These are phyloP conservation scores for Xiphophorus couchianus DNA, from an alignment of 2,113 vertebrate genomes.

Conservation along the genomic window DNA sequence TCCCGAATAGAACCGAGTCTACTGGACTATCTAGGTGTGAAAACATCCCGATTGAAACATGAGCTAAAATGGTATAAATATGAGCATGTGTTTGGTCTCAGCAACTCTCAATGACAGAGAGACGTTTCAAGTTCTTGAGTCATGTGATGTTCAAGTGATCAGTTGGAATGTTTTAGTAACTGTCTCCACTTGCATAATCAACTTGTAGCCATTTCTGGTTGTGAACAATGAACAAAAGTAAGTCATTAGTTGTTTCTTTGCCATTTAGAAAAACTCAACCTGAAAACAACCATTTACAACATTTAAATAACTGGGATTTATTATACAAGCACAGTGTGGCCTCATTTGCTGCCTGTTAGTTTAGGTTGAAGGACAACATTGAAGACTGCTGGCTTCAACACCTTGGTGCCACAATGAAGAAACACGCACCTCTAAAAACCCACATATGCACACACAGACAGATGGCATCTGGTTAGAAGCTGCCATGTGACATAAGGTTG, in stretches of 20 bases:
- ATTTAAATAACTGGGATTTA: neutral
- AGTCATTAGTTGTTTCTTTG: neutral
- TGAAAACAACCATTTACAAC: neutral
- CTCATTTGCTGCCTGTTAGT: slow-evolving; percentile 37
- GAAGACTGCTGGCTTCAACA: slow-evolving; percentile 40
- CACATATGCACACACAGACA: neutral
- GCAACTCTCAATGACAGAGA: too few relatives aligned
- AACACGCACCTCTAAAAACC: neutral
- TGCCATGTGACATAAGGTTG: slow-evolving; percentile 29
- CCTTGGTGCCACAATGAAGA: neutral
- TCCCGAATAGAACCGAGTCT: too few relatives aligned
- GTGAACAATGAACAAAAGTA: neutral
- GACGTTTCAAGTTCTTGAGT: neutral
- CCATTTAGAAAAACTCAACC: neutral
- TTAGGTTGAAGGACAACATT: slow-evolving; percentile 14
- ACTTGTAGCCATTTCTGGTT: neutral
- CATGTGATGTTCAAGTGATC: neutral
- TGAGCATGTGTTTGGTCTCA: too few relatives aligned
- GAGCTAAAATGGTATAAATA: too few relatives aligned
- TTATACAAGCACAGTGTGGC: neutral
- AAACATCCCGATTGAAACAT: too few relatives aligned
- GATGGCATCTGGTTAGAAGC: slow-evolving; percentile 32
- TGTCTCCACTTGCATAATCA: neutral
- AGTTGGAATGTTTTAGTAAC: neutral
- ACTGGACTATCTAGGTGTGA: too few relatives aligned